Evolutionary conservation across 2,113 vertebrate genomes (phyloP).

Genomic region (Oenanthe oenanthe): DNA sequence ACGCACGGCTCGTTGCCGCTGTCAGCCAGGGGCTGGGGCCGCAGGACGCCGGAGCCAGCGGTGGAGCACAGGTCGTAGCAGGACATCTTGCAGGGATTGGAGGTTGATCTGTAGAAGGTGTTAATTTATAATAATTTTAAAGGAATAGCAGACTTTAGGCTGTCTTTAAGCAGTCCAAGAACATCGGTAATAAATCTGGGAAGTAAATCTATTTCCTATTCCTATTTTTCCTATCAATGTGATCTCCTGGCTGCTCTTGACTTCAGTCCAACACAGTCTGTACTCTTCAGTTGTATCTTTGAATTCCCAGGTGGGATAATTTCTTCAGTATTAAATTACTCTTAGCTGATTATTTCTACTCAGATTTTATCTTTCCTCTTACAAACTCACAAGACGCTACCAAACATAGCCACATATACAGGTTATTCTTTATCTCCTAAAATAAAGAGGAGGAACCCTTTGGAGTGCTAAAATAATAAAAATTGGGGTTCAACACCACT

Average conservation of each 20-base stretch:
- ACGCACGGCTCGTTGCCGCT: neutral
- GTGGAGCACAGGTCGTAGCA: neutral
- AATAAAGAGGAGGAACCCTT: neutral
- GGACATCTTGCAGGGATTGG: neutral
- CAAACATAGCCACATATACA: neutral
- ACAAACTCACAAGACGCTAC: neutral
- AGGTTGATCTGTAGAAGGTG: neutral
- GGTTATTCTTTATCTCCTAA: neutral
- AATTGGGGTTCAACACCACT: neutral
- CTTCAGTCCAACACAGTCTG: neutral
- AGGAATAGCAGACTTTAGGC: fast-evolving
- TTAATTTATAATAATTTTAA: neutral
- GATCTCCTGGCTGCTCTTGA: neutral
- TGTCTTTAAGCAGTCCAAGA: neutral
- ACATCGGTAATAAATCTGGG: neutral
- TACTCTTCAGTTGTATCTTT: neutral
- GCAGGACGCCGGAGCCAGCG: fast-evolving
- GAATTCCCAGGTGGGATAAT: neutral
- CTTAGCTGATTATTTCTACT: neutral
- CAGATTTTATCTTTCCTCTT: neutral
- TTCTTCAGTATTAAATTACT: neutral
- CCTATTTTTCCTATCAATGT: neutral
- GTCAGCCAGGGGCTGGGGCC: neutral
- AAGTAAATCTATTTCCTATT: neutral
- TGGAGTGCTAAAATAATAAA: neutral